Evolutionary conservation across 1,140 invertebrate genomes (phyloP).

Genomic region (Monochamus saltuarius): DNA sequence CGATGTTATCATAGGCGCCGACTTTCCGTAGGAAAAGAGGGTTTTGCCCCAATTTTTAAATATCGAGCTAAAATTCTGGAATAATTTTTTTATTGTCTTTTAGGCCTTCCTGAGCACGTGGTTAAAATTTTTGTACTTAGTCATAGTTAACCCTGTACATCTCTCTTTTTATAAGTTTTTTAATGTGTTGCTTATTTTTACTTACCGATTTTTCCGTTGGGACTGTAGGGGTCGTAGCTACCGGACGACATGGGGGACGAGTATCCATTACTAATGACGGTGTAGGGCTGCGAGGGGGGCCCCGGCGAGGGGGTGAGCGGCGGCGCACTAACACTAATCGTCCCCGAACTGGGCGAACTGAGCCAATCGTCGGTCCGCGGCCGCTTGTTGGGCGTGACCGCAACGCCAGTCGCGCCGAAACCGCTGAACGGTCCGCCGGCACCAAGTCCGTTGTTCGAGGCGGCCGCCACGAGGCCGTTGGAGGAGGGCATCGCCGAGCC

Average conservation of each 20-base stretch:
- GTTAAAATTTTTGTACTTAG: too few species aligned
- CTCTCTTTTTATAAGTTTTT: too few species aligned
- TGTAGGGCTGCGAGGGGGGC: constrained; percentile 57
- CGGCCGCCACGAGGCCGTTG: constrained; percentile 28
- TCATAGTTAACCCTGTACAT: too few species aligned
- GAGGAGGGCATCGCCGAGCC: constrained; percentile 31
- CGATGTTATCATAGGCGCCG: too few species aligned
- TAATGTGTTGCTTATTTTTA: neutral
- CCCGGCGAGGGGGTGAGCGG: constrained; percentile 62
- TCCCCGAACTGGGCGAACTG: constrained; percentile 59
- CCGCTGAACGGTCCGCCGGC: constrained; percentile 36
- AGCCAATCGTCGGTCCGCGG: constrained; percentile 62
- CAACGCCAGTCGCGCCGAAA: constrained; percentile 18
- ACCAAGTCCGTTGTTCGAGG: constrained; percentile 24
- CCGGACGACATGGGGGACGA: constrained; percentile 79
- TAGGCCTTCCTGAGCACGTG: too few species aligned
- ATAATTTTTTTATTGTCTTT: too few species aligned
- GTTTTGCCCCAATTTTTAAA: too few species aligned
- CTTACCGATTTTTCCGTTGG: constrained; percentile 77
- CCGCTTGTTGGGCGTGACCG: constrained; percentile 22
- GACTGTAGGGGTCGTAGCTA: constrained; percentile 84
- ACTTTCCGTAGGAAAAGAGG: too few species aligned
- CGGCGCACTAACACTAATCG: constrained; percentile 59
- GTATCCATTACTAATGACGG: constrained; percentile 72
- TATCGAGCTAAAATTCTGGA: too few species aligned